Base-by-base conservation (phyloP, 2,113 vertebrate species). In the Silurus glanis region DNA sequence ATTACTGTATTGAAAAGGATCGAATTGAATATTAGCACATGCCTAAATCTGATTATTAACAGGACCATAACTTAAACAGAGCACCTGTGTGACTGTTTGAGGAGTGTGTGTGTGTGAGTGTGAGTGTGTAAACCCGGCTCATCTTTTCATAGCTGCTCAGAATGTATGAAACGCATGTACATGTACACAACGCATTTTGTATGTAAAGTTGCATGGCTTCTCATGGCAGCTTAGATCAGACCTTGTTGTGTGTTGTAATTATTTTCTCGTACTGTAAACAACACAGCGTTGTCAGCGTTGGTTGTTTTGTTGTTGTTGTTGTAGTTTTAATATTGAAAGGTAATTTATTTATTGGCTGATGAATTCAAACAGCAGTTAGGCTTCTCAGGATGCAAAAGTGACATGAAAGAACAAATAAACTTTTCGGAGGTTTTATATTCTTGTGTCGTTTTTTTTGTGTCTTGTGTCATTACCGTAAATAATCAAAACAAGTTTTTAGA, bases 351-450 rank as follows among this genome's bases (percentile, higher is more conserved):
- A 88, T 88, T 85, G 75, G 58, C 83, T 79, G 69, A 86, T 80
- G 47, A 88, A 79, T 88, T 87, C 51, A 88, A 89, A 90, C 90
- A 88, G 88, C 88, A 93, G 93, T 92, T 89, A 88, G 83, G 88
- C 88, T 88, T 93, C 94, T 94, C 94, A 95, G 94, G 94, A 82
- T 82, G 45, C 45, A 95, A 92, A 64, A 92, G 86, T 90, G 85
- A n/a, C 90, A 90, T 93, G 90, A 89, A 87, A 92, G 88, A 87
- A 92, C 90, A 80, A 94, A 94, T 94, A 94, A 94, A 94, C 59
- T 61, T 88, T 91, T 90, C 67, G 71, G 91, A 89, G 64, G 87
- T 93, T 89, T 80, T 86, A n/a, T 55, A 1, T 1, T 87, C 5
- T 62, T 80, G 28, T 64, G 49, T 83, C 78, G 28, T 83, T 87